Evolutionary conservation across 2,113 vertebrate genomes (phyloP), one percentile per base, ranked within the genome.

Genomic region (Pterophyllum scalare): DNA sequence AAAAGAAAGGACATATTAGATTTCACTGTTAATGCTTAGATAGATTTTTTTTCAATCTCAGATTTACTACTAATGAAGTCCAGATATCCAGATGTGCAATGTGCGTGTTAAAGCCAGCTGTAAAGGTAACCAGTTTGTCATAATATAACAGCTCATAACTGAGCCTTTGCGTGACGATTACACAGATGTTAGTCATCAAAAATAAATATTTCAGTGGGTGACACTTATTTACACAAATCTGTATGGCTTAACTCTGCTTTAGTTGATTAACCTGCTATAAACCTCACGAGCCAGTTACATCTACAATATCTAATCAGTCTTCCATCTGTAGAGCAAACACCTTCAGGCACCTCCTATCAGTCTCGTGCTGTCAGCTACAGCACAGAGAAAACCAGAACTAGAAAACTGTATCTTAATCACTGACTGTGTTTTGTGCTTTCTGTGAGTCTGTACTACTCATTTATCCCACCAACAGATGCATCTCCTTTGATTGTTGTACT

Each of bases 231-330:
- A 57, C 59, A 80, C 35, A 85, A 82, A 82, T 59, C 79, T 80
- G 59, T 22, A 38, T 38, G 60, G 19, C 54, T 81, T 65, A 54
- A 33, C n/a, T 84, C 35, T 81, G 52, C 35, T 77, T 77, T 74
- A 56, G 81, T 86, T 84, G 60, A 90, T 87, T 88, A 85, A 79
- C 62, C 65, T 61, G 17, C 78, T 54, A 10, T 61, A 90, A 85
- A 85, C 77, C 79, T 72, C 22, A 7, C 56, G 80, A 84, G 72
- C n/a, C 81, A 56, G 61, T 85, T 82, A 28, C 62, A 81, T 87
- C 67, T 62, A 90, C 58, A 82, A 58, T 84, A 84, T 76, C 75
- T 84, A 88, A 88, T 89, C 89, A 91, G 80, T 49, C 58, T 82
- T 76, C 80, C 75, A 83, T 89, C 84, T 90, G 60, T 54, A 46